Conservation (phyloP, 2,797 vertebrate genomes). For the Mormyrops boulengeri region DNA sequence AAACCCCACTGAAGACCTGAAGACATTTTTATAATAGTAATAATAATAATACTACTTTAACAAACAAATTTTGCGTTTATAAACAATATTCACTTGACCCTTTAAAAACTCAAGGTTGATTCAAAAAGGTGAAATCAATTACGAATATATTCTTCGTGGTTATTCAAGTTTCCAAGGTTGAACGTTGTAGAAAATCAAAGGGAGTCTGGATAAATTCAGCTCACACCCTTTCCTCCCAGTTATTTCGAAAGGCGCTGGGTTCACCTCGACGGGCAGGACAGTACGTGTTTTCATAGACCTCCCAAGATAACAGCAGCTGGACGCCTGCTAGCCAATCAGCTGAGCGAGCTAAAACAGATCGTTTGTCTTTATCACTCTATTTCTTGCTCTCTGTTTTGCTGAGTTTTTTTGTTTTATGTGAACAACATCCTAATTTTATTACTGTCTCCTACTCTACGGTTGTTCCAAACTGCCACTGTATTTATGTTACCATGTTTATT, state of each 20-base stretch:
- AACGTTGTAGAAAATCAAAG: background rate
- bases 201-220: background rate
- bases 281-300: background rate
- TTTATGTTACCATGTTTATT: background rate
- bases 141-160: background rate
- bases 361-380: background rate
- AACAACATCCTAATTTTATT: background rate
- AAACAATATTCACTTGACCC: background rate
- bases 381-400: background rate
- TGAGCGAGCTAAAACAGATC: background rate
- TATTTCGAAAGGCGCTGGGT: background rate
- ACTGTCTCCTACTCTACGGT: background rate
- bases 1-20: background rate
- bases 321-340: background rate
- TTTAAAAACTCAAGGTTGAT: background rate
- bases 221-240: background rate
- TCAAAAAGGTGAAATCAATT: background rate
- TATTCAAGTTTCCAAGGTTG: background rate
- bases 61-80: background rate
- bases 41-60: background rate
- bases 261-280: background rate
- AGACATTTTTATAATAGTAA: background rate
- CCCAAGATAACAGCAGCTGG: background rate
- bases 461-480: background rate
- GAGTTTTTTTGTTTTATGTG: background rate